Percentiles rank a stretch among this genome's conserved stretches.
phyloP scores from a whole-genome alignment of 2,888 invertebrate species.

The Plagiodera versicolora region DNA sequence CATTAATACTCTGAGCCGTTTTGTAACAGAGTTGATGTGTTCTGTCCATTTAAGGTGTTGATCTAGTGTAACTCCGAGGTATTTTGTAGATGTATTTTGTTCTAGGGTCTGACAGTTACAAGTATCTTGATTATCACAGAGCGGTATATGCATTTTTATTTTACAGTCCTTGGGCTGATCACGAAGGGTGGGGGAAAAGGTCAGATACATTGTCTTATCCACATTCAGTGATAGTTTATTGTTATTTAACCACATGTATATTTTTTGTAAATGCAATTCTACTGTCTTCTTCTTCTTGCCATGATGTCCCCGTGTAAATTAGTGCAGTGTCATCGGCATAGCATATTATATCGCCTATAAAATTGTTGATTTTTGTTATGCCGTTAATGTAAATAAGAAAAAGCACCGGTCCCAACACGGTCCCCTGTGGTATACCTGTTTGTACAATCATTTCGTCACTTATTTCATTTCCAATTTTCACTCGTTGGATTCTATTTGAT shows the following conservation, averaged over 20 bases:
- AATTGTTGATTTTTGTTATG: no score
- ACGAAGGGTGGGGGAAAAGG: background rate
- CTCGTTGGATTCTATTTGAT: no score
- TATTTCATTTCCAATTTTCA: no score
- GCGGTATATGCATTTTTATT: background rate
- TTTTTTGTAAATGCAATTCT: background rate
- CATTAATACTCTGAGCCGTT: background rate
- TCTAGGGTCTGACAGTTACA: background rate
- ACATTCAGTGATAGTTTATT: conserved; percentile 1
- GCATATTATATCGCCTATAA: no score
- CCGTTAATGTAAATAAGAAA: no score
- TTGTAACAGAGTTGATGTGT: background rate
- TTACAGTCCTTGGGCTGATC: background rate
- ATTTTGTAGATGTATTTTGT: background rate
- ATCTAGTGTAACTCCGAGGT: background rate
- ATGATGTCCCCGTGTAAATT: no score
- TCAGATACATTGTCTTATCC: background rate
- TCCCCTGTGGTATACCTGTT: no score
- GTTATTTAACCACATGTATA: background rate
- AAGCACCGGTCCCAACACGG: no score
- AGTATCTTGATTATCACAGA: background rate
- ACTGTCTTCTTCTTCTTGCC: background rate
- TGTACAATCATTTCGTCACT: no score
- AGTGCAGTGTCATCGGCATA: no score
- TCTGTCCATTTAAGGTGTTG: background rate